Base-by-base conservation (phyloP, 2,797 vertebrate genomes). In the Clarias pachynema region DNA sequence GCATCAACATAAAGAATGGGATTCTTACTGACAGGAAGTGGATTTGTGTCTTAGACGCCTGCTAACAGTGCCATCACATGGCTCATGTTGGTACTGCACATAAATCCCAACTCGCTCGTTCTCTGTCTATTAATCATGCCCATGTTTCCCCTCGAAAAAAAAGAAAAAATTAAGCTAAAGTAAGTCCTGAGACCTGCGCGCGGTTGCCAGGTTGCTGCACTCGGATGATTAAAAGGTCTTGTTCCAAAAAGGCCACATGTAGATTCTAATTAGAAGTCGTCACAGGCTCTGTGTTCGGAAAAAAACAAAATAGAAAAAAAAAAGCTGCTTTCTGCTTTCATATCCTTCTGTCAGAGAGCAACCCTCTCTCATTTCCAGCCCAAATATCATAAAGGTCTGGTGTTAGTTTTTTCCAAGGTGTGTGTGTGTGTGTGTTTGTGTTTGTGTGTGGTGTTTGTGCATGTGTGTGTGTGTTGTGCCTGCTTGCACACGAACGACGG, bases 51-150 rank as follows among this genome's bases (percentile, higher is more conserved):
- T 57, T 34, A 74, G 34, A 78, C 49, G 10, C 73, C 88, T 89
- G 80, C 77, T 75, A 78, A 60, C 69, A 89, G 84, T 91, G 88
- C 87, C 90, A 90, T 90, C 90, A 88, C 79, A 88, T 88, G 90
- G 79, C 72, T 0, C 0, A 10, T 15, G 15, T 6, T n/a, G n/a
- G 44, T 62, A 84, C 57, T 86, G 31, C 57, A 31, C 18, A 5
- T n/a, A 16, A 31, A 53, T 12, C 40, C 16, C 2, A 22, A 60
- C 31, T 40, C 31, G 0, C 59, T 63, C 14, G 4, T 3, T 26
- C 34, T 59, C 49, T 75, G 20, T 65, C 24, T 78, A 34, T 74
- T 83, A 80, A 80, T 83, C 69, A 74, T 62, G 10, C 7, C 49
- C 49, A 69, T 9, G 4, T 57, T 59, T 60, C 37, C 44, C 10